phyloP scores from a whole-genome alignment of 2,113 vertebrate genomes.

The Cricetomys ansorgei region DNA sequence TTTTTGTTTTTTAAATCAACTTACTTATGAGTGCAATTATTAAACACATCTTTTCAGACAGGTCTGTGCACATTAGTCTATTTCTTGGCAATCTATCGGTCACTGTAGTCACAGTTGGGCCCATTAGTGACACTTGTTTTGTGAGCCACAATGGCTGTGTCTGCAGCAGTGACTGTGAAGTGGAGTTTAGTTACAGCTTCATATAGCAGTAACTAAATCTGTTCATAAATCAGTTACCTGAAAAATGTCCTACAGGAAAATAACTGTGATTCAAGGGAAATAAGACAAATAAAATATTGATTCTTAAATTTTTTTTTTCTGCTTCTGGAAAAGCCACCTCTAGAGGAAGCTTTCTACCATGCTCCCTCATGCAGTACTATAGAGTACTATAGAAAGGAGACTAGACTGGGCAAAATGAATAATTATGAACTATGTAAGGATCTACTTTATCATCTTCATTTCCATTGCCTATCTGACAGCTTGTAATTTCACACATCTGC shows the following conservation, averaged over 20 bases:
- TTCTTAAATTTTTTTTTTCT: constrained; percentile 72
- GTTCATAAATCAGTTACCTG: constrained; percentile 82
- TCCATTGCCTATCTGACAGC: constrained; percentile 95
- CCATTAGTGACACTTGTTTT: constrained; percentile 78
- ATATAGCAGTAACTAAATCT: constrained; percentile 85
- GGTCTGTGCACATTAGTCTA: constrained; percentile 83
- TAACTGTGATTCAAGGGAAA: constrained; percentile 82
- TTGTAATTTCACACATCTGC: constrained; percentile 98
- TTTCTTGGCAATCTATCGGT: constrained; percentile 85
- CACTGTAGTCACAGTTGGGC: constrained; percentile 80
- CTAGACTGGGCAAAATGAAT: constrained; percentile 90
- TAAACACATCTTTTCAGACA: constrained; percentile 85
- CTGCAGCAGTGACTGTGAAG: constrained; percentile 69
- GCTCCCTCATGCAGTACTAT: constrained; percentile 3
- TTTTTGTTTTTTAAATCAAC: constrained; percentile 68
- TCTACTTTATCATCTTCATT: constrained; percentile 95
- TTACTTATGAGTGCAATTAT: constrained; percentile 85
- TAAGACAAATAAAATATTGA: constrained; percentile 74
- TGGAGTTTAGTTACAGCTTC: constrained; percentile 86
- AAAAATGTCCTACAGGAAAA: constrained; percentile 85
- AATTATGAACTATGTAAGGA: constrained; percentile 93
- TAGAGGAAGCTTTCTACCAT: constrained; percentile 60
- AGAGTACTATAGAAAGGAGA: constrained; percentile 84
- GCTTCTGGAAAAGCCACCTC: constrained; percentile 78
- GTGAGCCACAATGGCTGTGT: constrained; percentile 73